A percentile compares a stretch with the other conserved stretches of the same genome.
These are phyloP conservation scores for Branchellion lobata DNA, from an alignment of 2,888 invertebrate genomes.

Conservation along the genomic window DNA sequence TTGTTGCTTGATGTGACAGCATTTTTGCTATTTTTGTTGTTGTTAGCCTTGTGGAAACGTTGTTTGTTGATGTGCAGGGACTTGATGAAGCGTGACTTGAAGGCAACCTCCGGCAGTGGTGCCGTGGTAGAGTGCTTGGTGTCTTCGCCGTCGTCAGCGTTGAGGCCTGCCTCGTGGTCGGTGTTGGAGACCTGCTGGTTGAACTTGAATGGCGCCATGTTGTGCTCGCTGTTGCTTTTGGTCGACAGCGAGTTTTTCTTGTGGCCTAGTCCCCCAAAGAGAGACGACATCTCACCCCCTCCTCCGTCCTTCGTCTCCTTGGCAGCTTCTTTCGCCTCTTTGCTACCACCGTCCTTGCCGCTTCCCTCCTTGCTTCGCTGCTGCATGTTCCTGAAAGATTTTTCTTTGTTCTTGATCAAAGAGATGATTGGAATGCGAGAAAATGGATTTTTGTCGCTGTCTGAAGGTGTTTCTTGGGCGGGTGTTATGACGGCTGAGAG, in stretches of 20 bases:
- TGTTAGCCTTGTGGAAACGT: not conserved
- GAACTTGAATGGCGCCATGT: not conserved
- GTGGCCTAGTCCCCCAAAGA: not conserved
- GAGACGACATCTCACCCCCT: not conserved
- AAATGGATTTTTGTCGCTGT: constrained; percentile 8
- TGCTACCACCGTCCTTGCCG: not conserved
- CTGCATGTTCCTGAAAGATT: not conserved
- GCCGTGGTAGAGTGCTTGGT: not conserved
- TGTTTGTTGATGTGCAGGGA: not conserved
- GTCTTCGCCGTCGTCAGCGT: not conserved
- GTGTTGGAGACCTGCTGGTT: not conserved
- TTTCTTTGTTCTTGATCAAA: constrained; percentile 33
- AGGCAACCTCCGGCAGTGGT: not conserved
- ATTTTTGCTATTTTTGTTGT: not conserved
- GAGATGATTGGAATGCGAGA: constrained; percentile 31
- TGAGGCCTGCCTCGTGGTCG: not conserved
- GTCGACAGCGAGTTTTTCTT: not conserved
- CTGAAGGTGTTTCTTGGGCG: not conserved
- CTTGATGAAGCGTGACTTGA: constrained; percentile 3
- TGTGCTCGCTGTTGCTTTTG: constrained; percentile 13
- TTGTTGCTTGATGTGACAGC: not conserved
- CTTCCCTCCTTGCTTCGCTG: not conserved
- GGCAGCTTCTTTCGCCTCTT: constrained; percentile 73
- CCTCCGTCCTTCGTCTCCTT: constrained; percentile 82
- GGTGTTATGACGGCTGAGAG: not conserved